Base-by-base conservation (phyloP, 2,797 vertebrate genomes). In the Heteromormyrus szaboi region DNA sequence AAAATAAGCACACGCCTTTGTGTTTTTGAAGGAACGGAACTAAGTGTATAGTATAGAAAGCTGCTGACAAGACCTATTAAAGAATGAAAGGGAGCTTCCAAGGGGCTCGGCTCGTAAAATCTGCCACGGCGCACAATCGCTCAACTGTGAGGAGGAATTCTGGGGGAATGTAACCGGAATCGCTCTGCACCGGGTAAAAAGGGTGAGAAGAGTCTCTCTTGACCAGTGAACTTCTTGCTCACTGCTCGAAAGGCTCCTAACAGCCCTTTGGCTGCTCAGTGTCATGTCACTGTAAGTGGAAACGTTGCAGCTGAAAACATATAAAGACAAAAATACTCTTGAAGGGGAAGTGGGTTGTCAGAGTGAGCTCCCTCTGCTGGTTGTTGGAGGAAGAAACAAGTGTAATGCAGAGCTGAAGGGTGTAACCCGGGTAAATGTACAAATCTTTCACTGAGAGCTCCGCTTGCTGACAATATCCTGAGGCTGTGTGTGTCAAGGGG, bases 141-240 rank as follows among this genome's bases (percentile, higher is more conserved):
- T 48, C 79, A 72, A 72, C 46, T 85, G 84, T 33, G 84, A 85
- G 25, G n/a, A 85, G 50, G 48, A 50, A 29, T 85, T 85, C 79
- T 46, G 22, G 50, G 29, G 22, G 22, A 33, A 53, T 25, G 12
- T 86, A 86, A 86, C 84, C 2, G 29, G 84, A 50, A 86, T 86
- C 29, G 12, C 9, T 85, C 46, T 25, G 48, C 25, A 25, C 25
- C 25, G 25, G 25, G 25, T 4, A 29, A 25, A 51, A 46, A 48
- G 48, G 12, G 17, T 14, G 29, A 68, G 11, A 33, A 33, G 25
- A 4, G 65, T 33, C 12, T 68, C 68, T 17, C 33, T 72, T 72
- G 68, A 72, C 68, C 68, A 72, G 33, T 72, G 68, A 72, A 37
- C 68, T 72, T 72, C 68, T 37, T 2, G 14, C 29, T 72, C 33